Evolutionary conservation across 2,888 invertebrate genomes (phyloP), one percentile per base, ranked within the genome.

Genomic region (Yponomeuta evonymella): DNA sequence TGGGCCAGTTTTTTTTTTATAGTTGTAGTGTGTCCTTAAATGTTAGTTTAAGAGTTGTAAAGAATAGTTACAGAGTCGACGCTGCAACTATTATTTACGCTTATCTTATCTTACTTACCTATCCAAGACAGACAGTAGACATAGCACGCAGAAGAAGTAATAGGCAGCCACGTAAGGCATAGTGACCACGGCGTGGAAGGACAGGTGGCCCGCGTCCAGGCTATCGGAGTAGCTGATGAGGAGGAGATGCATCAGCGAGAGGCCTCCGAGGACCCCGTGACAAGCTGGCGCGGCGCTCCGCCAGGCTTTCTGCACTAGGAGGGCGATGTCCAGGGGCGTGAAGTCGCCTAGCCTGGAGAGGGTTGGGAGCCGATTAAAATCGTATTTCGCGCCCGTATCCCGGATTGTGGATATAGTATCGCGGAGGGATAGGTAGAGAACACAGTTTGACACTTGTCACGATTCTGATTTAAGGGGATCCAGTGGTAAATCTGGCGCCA

Each of bases 221-320:
- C 87, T 84, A 66, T 93, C 90, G 0, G 93, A 93, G 73, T 92
- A 92, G 75, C 93, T 89, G 76, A 94, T 89, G 11, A 94, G 90
- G 0, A 94, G 85, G 63, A 94, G 88, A 74, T 94, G 94, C 82
- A 94, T 93, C 36, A 94, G 81, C 0, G 94, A 91, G 23, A 94
- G 74, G 0, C 94, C 94, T 0, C 93, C 94, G 0, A 94, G 85
- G 4, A 94, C 83, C 0, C 94, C 94, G 78, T 94, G 94, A 76
- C 94, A 94, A 0, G 94, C 89, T 0, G 89, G 87, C 0, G 94
- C 93, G 9, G 90, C 84, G 66, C 89, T 87, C 2, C 92, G 84
- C 92, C 92, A 93, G 0, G 87, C 86, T 29, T 84, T 87, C 75
- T 94, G 94, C 0, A 90, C 83, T 0, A 81, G 78, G 12, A 94